Percentiles rank a stretch among this genome's conserved stretches.
Conservation (phyloP, 1,140 invertebrate species). For the Orius laevigatus region DNA sequence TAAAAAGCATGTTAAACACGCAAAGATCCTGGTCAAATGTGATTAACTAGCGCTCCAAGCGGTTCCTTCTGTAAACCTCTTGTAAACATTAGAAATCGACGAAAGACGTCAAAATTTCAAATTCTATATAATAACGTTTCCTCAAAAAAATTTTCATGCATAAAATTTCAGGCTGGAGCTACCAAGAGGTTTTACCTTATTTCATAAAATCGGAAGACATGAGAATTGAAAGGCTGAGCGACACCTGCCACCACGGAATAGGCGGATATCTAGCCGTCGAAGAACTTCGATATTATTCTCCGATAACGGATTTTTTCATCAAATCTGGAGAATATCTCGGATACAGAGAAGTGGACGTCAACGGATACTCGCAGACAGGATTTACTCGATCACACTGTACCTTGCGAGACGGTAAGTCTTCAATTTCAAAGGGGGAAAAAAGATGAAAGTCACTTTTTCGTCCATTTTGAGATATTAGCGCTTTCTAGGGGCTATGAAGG, state of each 20-base stretch:
- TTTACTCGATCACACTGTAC: constrained; percentile 59
- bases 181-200: constrained; percentile 63
- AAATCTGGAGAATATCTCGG: constrained; percentile 50
- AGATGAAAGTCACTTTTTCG: too few species aligned
- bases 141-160: too few species aligned
- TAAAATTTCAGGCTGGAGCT: constrained; percentile 43
- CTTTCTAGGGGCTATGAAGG: too few species aligned
- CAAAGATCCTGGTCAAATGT: too few species aligned
- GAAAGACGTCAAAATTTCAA: too few species aligned
- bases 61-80: too few species aligned
- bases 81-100: too few species aligned
- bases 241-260: constrained; percentile 47
- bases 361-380: constrained; percentile 55
- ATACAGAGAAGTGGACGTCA: constrained; percentile 52
- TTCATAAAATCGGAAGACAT: constrained; percentile 61
- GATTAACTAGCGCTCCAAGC: too few species aligned
- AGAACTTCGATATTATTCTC: constrained; percentile 39
- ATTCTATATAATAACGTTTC: too few species aligned
- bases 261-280: constrained; percentile 51
- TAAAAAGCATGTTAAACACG: too few species aligned
- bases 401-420: constrained; percentile 69
- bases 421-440: too few species aligned
- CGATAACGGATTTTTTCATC: constrained; percentile 44
- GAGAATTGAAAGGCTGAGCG: constrained; percentile 36
- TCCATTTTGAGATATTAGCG: too few species aligned